Evolutionary conservation across 2,113 vertebrate species (phyloP).

Genomic region (Ochotona princeps): DNA sequence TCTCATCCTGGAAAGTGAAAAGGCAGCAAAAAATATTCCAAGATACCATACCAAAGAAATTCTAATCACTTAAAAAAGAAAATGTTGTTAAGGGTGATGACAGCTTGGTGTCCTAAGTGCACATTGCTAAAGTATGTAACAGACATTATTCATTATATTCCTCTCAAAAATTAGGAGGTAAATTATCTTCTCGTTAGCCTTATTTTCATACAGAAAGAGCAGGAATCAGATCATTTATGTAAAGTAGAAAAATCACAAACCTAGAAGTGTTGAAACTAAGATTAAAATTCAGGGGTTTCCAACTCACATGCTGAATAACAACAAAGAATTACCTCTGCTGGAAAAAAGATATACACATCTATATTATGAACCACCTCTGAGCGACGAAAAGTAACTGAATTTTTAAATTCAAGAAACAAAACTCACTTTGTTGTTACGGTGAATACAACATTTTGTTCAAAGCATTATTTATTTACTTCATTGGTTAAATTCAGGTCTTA

Average conservation of each 20-base stretch:
- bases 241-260: not conserved
- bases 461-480: not conserved
- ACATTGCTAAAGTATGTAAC: not conserved
- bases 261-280: not conserved
- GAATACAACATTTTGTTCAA: not conserved
- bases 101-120: not conserved
- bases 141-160: not conserved
- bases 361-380: not conserved
- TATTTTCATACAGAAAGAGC: not conserved
- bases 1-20: not conserved
- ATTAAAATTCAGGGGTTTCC: not conserved
- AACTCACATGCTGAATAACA: not conserved
- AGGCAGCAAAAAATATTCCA: slow-evolving; percentile 6
- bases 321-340: not conserved
- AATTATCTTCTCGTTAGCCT: not conserved
- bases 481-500: not conserved
- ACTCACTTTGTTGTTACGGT: not conserved
- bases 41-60: not conserved
- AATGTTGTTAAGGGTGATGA: not conserved
- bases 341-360: not conserved
- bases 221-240: not conserved
- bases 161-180: not conserved
- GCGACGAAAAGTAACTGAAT: not conserved
- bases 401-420: not conserved
- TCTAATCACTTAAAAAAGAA: not conserved